Evolutionary conservation across 2,113 vertebrate species (phyloP), one percentile per base, ranked within the genome.

Genomic region (Oophaga pumilio): DNA sequence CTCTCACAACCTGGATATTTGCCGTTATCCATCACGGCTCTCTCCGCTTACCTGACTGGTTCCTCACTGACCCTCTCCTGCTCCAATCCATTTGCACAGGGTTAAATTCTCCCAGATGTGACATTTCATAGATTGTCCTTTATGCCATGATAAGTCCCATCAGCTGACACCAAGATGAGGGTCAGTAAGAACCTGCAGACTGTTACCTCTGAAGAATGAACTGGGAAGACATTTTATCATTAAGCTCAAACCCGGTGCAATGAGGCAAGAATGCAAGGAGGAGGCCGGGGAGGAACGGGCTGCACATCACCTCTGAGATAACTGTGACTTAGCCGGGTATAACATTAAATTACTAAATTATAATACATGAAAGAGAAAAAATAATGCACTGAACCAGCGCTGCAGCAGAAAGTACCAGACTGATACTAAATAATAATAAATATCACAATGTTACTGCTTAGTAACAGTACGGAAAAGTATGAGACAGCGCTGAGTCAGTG

Each of bases 91-190:
- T 60, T 64, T 76, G 69, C 43, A 53, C 24, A 20, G 62, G 79
- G 86, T 88, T 76, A 83, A 64, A 83, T 43, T 76, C 56, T 88
- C 43, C 80, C 79, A 82, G 56, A 79, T 87, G 79, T 74, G 79
- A 83, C 69, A 88, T 88, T 88, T 88, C 71, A 76, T 82, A 10
- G 24, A 52, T 53, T 49, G 69, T 49, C 60, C 86, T 80, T 74
- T 74, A 62, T 80, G 64, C 78, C 73, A 52, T 33, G 86, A 76
- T 88, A 33, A 68, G 50, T 88, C 79, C 86, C 62, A 87, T 82
- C 86, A 64, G 80, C 43, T 69, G 80, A 76, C 80, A 66, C 59
- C 68, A 64, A 76, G 69, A 15, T 24, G 68, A 62, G 86, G 86
- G 68, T 88, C 86, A 88, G 22, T 28, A 18, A 18, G 79, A 88